Base-by-base conservation (phyloP, 2,113 vertebrate genomes). In the Dasyurus viverrinus region DNA sequence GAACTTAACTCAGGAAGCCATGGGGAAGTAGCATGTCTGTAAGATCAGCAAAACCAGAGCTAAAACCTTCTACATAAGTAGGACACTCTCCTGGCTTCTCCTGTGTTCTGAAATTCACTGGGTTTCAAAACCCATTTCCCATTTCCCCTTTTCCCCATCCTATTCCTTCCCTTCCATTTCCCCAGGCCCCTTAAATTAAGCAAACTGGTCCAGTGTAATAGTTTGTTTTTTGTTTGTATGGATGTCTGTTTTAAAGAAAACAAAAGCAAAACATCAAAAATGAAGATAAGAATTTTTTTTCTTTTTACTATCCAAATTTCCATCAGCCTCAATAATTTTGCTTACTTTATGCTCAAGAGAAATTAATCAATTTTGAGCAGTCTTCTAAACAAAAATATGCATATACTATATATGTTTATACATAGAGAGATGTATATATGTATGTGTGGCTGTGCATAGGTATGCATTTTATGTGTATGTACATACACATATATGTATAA, bases 181-280 rank as follows among this genome's bases (percentile, higher is more conserved):
- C 30, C 30, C 60, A 16, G 30, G 2, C 16, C n/a, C 7, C 19
- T 84, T 84, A 84, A 84, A 84, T 84, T 42, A 42, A n/a, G 68
- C 68, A 76, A n/a, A 25, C 16, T 76, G 36, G 7, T n/a, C 36
- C n/a, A n/a, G 6, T 42, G 68, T 42, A 42, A 36, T 42, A 11
- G n/a, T 84, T 84, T 84, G 68, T 6, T 84, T 42, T 84, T 84
- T 84, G 16, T 42, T 84, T 84, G n/a, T 84, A 36, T 84, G 16
- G 68, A 19, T 42, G 19, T 84, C 6, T 84, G 68, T 42, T 84
- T n/a, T 84, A 84, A 42, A n/a, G 36, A 42, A 84, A 84, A 84
- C 68, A 84, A 84, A 84, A 84, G 68, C 68, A 84, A 84, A 84
- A 84, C 68, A 84, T 84, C n/a, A 84, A 42, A 84, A 84, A 84